Conservation (phyloP, 2,113 vertebrate genomes). For the Myrmecobius fasciatus region DNA sequence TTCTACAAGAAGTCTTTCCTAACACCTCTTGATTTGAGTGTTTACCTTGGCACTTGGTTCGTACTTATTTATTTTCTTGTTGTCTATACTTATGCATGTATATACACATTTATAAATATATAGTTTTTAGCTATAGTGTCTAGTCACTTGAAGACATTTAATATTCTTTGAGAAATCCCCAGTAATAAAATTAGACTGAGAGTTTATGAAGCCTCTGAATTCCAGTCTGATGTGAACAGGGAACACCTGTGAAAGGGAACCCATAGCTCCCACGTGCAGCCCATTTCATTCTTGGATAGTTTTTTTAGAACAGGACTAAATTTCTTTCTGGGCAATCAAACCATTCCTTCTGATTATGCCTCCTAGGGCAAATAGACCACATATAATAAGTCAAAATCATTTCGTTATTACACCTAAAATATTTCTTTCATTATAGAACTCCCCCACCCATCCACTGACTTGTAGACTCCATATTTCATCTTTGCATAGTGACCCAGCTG, state of each 20-base stretch:
- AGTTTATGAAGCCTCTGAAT: not conserved
- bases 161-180: not conserved
- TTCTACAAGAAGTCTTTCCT: not conserved
- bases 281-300: not conserved
- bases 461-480: slow-evolving; percentile 5
- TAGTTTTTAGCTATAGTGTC: not conserved
- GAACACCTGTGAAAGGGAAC: not conserved
- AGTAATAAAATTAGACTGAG: not conserved
- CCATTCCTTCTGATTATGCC: not conserved
- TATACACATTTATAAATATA: not conserved
- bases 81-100: not conserved
- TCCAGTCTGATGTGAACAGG: not conserved
- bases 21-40: not conserved
- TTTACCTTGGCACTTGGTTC: not conserved
- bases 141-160: not conserved
- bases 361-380: not conserved
- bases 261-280: not conserved
- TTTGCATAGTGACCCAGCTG: not conserved
- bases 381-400: not conserved
- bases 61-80: not conserved
- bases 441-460: not conserved
- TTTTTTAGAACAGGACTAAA: not conserved
- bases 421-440: not conserved
- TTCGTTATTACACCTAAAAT: slow-evolving; percentile 12
- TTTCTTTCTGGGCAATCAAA: not conserved